These are phyloP conservation scores for Holothuria leucospilota DNA, from an alignment of 53 echinoderm and acorn worm species.

Conservation along the genomic window DNA sequence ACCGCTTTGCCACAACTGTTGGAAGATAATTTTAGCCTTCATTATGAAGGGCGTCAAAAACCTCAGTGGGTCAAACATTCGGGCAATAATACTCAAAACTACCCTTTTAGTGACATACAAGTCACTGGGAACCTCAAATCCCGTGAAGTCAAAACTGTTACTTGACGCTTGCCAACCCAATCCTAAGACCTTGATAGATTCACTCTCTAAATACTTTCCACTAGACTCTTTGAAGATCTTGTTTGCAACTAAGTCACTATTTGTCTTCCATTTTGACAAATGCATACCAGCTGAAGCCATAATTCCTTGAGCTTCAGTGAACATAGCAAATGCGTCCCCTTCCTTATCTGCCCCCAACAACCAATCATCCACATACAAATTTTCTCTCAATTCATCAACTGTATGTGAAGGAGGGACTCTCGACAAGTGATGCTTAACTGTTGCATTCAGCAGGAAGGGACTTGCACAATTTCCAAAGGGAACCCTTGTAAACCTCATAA, in stretches of 20 bases:
- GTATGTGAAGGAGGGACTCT: background rate
- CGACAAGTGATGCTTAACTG: background rate
- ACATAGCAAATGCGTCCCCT: too few relatives aligned
- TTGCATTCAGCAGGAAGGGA: background rate
- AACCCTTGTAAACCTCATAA: background rate
- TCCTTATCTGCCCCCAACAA: background rate
- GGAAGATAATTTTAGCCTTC: background rate
- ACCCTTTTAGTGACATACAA: background rate
- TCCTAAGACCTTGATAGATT: background rate
- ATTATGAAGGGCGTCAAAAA: background rate
- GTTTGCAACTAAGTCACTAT: background rate
- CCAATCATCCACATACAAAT: conserved; percentile 31
- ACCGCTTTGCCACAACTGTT: too few relatives aligned
- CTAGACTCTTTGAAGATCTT: background rate
- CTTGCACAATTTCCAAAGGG: background rate
- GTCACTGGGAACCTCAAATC: too few relatives aligned
- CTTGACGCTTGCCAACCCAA: background rate
- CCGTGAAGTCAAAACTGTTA: background rate
- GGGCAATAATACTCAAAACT: background rate
- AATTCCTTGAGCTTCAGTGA: too few relatives aligned
- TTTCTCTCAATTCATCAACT: background rate
- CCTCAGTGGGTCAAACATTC: background rate
- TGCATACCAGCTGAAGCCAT: too few relatives aligned
- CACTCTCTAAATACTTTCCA: background rate
- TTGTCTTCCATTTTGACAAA: background rate